Percentiles rank a stretch among this genome's conserved stretches.
Evolutionary conservation across 2,797 vertebrate genomes (phyloP).

Genomic region (Pogoniulus pusillus): DNA sequence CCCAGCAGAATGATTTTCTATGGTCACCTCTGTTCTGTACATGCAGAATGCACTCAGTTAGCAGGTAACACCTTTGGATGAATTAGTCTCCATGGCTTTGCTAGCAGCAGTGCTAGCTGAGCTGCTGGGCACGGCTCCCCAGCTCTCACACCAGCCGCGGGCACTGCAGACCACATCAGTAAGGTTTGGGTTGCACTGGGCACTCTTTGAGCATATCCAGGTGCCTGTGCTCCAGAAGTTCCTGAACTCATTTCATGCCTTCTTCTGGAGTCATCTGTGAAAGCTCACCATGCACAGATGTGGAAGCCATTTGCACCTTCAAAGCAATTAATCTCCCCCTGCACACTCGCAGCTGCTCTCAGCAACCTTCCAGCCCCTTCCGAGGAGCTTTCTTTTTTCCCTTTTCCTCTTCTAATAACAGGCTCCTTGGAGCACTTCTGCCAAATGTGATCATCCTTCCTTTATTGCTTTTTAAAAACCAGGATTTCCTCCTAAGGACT

Average conservation of each 20-base stretch:
- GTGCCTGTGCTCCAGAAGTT: not conserved
- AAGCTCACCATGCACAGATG: not conserved
- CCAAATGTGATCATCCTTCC: not conserved
- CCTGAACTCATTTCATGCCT: constrained; percentile 1
- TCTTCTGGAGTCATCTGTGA: not conserved
- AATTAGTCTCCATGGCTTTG: not conserved
- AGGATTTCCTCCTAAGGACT: constrained; percentile 18
- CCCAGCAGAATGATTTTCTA: not conserved
- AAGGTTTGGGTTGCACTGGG: not conserved
- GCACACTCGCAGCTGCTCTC: not conserved
- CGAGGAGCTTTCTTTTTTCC: no score
- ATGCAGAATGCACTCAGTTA: not conserved
- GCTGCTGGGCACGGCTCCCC: not conserved
- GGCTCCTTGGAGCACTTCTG: not conserved
- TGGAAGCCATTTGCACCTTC: not conserved
- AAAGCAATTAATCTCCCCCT: not conserved
- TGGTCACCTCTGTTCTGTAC: not conserved
- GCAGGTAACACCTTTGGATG: not conserved
- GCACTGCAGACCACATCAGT: not conserved
- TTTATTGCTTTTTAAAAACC: constrained; percentile 36
- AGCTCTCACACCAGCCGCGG: not conserved
- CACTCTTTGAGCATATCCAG: not conserved
- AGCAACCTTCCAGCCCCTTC: not conserved
- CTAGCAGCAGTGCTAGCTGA: not conserved
- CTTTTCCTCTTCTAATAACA: not conserved